Evolutionary conservation across 2,797 vertebrate genomes (phyloP).

Genomic region (Malacoctenus gilli): DNA sequence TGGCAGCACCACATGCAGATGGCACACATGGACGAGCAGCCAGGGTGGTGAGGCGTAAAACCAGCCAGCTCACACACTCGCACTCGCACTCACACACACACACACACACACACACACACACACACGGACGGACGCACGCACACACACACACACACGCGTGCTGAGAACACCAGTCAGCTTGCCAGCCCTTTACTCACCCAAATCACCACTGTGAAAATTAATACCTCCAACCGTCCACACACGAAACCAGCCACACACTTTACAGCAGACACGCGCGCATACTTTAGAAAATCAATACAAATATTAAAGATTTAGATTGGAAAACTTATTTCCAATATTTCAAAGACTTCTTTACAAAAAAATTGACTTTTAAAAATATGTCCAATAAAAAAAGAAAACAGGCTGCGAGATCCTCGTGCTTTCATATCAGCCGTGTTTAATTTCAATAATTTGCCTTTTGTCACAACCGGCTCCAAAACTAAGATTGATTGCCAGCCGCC

Average conservation of each 20-base stretch:
- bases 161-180: conserved; percentile 67
- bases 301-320: conserved; percentile 67
- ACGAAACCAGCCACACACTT: conserved; percentile 43
- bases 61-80: conserved; percentile 63
- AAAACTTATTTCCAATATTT: conserved; percentile 52
- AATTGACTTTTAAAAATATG: conserved; percentile 34
- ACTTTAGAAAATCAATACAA: conserved; percentile 47
- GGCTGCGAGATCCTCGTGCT: conserved; percentile 11
- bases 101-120: conserved; percentile 52
- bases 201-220: conserved; percentile 83
- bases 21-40: conserved; percentile 77
- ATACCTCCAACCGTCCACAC: conserved; percentile 73
- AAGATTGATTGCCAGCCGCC: conserved; percentile 43
- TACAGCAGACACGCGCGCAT: conserved; percentile 28
- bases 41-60: conserved; percentile 74
- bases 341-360: conserved; percentile 35
- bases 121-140: conserved; percentile 15
- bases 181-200: conserved; percentile 77
- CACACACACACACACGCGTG: conserved; percentile 50
- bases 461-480: conserved; percentile 12
- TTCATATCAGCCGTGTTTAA: conserved; percentile 43
- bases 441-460: conserved; percentile 43
- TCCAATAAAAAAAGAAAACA: conserved; percentile 37
- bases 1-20: conserved; percentile 78
- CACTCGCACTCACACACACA: conserved; percentile 34